Conservation (phyloP, 2,888 invertebrate species). For the Drosophila mercatorum region DNA sequence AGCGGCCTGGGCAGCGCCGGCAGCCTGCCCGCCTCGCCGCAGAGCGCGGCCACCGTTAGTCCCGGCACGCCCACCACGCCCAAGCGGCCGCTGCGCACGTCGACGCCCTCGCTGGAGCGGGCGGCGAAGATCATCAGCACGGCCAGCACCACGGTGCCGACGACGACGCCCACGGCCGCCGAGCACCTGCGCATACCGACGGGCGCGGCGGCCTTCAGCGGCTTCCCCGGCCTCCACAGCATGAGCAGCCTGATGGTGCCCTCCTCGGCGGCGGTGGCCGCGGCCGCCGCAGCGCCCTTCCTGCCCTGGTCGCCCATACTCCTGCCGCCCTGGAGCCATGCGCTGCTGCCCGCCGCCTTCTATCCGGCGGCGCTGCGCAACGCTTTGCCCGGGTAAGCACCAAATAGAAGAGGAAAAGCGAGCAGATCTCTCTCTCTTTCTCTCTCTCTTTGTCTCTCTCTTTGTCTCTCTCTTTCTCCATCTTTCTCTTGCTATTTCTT, state of each 20-base stretch:
- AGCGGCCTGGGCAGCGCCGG: slow-evolving; percentile 70
- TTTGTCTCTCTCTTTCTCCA: neutral
- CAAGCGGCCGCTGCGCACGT: slow-evolving; percentile 70
- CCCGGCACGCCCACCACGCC: slow-evolving; percentile 68
- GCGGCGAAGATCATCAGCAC: slow-evolving; percentile 57
- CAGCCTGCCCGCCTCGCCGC: slow-evolving; percentile 58
- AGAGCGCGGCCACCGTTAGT: slow-evolving; percentile 61
- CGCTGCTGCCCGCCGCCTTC: slow-evolving; percentile 88
- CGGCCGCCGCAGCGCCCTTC: slow-evolving; percentile 88
- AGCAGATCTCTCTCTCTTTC: too few species aligned
- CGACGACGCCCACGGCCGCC: slow-evolving; percentile 57
- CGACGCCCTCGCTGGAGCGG: slow-evolving; percentile 69
- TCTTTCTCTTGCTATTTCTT: neutral
- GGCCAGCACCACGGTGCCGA: slow-evolving; percentile 76
- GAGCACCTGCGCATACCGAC: slow-evolving; percentile 82
- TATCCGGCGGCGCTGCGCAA: slow-evolving; percentile 90
- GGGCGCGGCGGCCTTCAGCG: slow-evolving; percentile 82
- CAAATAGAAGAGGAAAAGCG: neutral
- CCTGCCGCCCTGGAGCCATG: slow-evolving; percentile 90
- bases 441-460: too few species aligned
- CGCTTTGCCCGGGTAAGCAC: slow-evolving; percentile 90
- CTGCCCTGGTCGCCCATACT: slow-evolving; percentile 91
- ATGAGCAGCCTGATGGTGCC: slow-evolving; percentile 84
- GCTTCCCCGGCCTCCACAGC: slow-evolving; percentile 79
- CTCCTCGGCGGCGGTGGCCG: slow-evolving; percentile 86